phyloP scores from a whole-genome alignment of 2,797 vertebrate species.

The Propithecus perrieri region DNA sequence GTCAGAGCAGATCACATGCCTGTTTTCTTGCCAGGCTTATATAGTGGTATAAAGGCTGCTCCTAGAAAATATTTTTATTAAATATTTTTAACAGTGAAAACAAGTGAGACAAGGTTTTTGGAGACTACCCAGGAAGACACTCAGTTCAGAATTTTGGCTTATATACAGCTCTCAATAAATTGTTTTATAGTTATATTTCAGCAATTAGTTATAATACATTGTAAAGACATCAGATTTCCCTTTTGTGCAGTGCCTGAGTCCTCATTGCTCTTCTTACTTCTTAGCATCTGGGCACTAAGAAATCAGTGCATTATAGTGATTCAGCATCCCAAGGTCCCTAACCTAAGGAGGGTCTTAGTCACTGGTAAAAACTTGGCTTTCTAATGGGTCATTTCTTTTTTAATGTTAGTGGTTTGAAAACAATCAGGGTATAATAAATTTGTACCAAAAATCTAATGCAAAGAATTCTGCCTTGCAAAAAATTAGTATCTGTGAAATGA shows the following conservation, averaged over 20 bases:
- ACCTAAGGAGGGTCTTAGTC: not conserved
- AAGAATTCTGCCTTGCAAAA: not conserved
- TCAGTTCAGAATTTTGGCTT: constrained; percentile 12
- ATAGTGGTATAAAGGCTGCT: not conserved
- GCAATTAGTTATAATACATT: not conserved
- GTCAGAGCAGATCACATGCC: not conserved
- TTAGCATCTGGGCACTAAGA: not conserved
- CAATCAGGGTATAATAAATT: constrained; percentile 47
- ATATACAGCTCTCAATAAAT: not conserved
- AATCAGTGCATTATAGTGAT: not conserved
- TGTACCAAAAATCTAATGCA: constrained; percentile 22
- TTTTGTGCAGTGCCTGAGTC: not conserved
- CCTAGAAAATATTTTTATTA: not conserved
- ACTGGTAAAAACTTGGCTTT: constrained; percentile 29
- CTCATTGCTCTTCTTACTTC: not conserved
- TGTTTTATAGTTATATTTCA: not conserved
- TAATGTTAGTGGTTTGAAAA: constrained; percentile 29
- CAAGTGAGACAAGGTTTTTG: not conserved
- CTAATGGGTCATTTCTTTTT: constrained; percentile 21
- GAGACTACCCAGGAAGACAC: not conserved
- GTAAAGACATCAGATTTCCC: not conserved
- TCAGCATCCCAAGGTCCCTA: not conserved
- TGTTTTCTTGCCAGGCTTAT: not conserved
- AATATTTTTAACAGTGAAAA: constrained; percentile 6
- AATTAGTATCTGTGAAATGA: not conserved